These are phyloP conservation scores for Onychorhynchus coronatus DNA, from an alignment of 2,113 vertebrate genomes.

Conservation along the genomic window DNA sequence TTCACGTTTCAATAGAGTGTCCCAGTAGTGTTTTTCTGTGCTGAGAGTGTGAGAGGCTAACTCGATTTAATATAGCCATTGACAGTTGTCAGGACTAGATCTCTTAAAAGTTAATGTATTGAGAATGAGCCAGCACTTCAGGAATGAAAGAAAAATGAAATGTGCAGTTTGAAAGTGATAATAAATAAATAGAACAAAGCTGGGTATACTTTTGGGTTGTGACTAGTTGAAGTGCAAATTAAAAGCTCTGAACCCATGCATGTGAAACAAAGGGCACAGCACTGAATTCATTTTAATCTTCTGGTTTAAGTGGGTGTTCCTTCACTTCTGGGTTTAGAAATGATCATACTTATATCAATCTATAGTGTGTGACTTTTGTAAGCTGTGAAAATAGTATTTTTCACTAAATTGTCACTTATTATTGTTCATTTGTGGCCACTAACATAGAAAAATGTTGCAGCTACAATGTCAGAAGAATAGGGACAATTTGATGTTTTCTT, in stretches of 20 bases:
- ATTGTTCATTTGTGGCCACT: constrained; percentile 90
- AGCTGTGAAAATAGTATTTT: constrained; percentile 85
- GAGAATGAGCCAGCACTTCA: constrained; percentile 63
- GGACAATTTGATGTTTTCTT: constrained; percentile 97
- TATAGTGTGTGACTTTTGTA: constrained; percentile 83
- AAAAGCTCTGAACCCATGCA: constrained; percentile 64
- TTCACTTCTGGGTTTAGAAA: constrained; percentile 71
- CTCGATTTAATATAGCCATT: constrained; percentile 36
- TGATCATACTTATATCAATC: constrained; percentile 85
- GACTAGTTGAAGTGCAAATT: constrained; percentile 59
- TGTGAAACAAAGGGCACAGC: constrained; percentile 68
- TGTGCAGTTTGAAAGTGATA: constrained; percentile 21
- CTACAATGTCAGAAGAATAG: constrained; percentile 96
- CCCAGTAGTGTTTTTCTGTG: constrained; percentile 38
- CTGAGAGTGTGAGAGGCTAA: constrained; percentile 39
- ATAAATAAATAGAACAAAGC: constrained; percentile 67
- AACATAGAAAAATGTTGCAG: constrained; percentile 84
- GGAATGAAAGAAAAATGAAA: constrained; percentile 44
- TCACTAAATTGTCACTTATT: constrained; percentile 90
- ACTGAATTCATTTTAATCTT: constrained; percentile 78
- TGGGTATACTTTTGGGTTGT: constrained; percentile 48
- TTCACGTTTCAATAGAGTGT: constrained; percentile 32
- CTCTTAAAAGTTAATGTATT: constrained; percentile 55
- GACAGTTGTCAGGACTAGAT: constrained; percentile 57
- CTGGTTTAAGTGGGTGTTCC: constrained; percentile 72